Evolutionary conservation across 2,113 vertebrate species (phyloP), one percentile per base, ranked within the genome.

Genomic region (Cricetomys ansorgei): DNA sequence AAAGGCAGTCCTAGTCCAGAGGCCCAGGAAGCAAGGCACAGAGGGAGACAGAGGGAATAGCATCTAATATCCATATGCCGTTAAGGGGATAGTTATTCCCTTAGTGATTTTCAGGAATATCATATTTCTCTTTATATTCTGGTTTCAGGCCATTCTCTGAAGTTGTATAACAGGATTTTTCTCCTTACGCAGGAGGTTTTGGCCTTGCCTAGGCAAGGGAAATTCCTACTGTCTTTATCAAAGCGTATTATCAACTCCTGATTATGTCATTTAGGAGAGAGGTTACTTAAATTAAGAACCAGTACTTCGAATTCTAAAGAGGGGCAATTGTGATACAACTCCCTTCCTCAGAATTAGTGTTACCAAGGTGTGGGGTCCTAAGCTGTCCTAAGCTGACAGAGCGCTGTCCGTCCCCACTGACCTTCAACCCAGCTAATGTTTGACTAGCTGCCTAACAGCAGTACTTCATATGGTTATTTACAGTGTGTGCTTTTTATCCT

Each of bases 161-260:
- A n/a, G 48, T 72, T 88, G 86, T 72, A 16, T 43, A 72, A 88
- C 86, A 31, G 50, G 86, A 72, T 72, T 88, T 88, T 88, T 88
- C 86, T 57, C 34, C 50, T 72, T 72, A 34, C 37, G 23, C 37
- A 29, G 83, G 83, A 48, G 62, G 43, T 53, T 50, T 43, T 69
- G 45, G 31, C 84, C 34, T 53, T 86, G 67, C 67, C 48, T 29
- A 53, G 67, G 67, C 67, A 88, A 70, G 9, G 50, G 50, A 72
- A 55, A 25, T 55, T 72, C 65, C n/a, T 57, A 40, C 15, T 45
- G 23, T 59, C 15, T 64, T 84, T 64, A 83, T 83, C 55, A 62
- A 64, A 83, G n/a, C 25, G 57, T 16, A 29, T 62, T 72, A 40
- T 72, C 50, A 6, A 21, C 34, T 8, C 31, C 50, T 29, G 13